Conservation (phyloP, 2,113 vertebrate species). For the Mus spicilegus region DNA sequence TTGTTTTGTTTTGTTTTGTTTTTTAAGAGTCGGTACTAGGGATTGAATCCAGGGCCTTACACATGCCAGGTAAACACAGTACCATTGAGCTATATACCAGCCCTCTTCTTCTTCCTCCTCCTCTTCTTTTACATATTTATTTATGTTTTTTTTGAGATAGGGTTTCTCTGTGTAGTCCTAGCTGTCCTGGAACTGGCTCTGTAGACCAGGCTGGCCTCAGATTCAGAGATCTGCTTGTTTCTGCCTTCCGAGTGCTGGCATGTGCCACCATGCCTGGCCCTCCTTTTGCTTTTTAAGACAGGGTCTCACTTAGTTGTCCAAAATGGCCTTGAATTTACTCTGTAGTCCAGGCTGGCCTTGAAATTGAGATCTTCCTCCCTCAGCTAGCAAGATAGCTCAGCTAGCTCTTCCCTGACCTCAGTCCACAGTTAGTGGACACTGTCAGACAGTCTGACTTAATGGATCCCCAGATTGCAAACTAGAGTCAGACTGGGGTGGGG, state of each 20-base stretch:
- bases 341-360: background rate
- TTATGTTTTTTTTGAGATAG: background rate
- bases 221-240: background rate
- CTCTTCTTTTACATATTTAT: background rate
- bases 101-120: background rate
- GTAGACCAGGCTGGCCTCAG: background rate
- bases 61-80: background rate
- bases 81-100: background rate
- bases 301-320: background rate
- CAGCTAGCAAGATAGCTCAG: background rate
- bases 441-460: background rate
- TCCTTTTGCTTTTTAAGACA: background rate
- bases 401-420: background rate
- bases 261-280: background rate
- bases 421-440: background rate
- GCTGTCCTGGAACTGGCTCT: background rate
- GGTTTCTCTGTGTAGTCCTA: background rate
- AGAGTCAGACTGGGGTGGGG: background rate
- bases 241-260: background rate
- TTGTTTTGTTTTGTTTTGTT: no score
- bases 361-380: background rate
- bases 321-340: background rate
- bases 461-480: background rate
- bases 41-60: background rate
- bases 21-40: background rate